Percentiles rank a stretch among this genome's conserved stretches.
Evolutionary conservation across 64 coral and sea anemone genomes (phyloP).

Genomic region (Montipora sp.): DNA sequence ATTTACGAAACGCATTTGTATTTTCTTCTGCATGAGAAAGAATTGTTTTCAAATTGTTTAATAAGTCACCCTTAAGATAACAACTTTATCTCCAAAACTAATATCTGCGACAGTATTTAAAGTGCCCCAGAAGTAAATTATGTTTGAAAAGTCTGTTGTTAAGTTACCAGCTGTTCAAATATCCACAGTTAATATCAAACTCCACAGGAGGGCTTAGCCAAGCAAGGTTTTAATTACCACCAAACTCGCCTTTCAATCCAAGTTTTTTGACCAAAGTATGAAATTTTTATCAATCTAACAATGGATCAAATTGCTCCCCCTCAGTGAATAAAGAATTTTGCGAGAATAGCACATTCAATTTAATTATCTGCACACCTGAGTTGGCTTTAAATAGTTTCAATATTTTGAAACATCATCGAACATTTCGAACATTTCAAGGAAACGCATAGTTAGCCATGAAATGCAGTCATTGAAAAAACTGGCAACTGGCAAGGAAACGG

Average conservation of each 20-base stretch:
- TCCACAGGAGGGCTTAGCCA: constrained; percentile 31
- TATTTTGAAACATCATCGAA: background rate
- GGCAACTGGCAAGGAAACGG: too few species aligned
- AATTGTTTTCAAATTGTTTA: too few species aligned
- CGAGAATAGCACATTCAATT: background rate
- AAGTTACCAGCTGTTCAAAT: constrained; percentile 48
- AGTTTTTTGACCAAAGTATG: background rate
- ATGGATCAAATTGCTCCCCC: constrained; percentile 40
- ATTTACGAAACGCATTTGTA: too few species aligned
- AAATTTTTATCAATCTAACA: constrained; percentile 2
- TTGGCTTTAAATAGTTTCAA: background rate
- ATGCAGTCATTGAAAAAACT: too few species aligned
- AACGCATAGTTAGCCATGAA: too few species aligned
- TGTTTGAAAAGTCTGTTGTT: background rate
- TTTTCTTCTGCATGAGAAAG: too few species aligned
- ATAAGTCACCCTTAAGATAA: too few species aligned
- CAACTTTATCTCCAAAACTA: constrained; percentile 17
- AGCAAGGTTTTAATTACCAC: constrained; percentile 20
- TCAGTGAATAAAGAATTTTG: background rate
- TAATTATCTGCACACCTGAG: background rate
- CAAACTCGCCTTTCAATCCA: constrained; percentile 4
- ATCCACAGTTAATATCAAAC: constrained; percentile 42
- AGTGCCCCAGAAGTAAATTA: background rate
- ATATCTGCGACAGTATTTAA: constrained; percentile 16
- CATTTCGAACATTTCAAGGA: too few species aligned